Evolutionary conservation across 2,888 invertebrate genomes (phyloP), one percentile per base, ranked within the genome.

Genomic region (Zhengitettix transpicula): DNA sequence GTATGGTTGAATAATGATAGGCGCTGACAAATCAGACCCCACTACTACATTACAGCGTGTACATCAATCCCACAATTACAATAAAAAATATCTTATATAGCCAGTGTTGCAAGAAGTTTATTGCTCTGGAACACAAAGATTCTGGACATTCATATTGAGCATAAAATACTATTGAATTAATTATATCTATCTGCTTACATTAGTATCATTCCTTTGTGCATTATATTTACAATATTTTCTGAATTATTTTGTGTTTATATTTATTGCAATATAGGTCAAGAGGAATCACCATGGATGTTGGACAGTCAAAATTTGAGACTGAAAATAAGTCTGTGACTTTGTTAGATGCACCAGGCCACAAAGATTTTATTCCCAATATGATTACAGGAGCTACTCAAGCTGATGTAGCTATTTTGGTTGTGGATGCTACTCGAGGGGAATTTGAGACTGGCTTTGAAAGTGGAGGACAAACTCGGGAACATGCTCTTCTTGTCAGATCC

Each of bases 321-420:
- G 81, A 84, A 59, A 82, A 83, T 3, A 93, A 93, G 75, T 71
- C 72, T 12, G 83, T 91, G 0, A 88, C 87, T 0, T 75, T 99
- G 55, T 76, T 99, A 60, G 99, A 99, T 79, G 97, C 99, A 41
- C 99, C 99, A 0, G 99, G 99, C 0, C 99, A 99, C 73, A 95
- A 92, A 71, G 99, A 99, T 73, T 99, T 99, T 70, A 98, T 99
- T 70, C 98, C 99, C 1, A 98, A 99, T 69, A 99, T 99, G 98
- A 99, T 99, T 66, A 91, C 90, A 14, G 98, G 98, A 15, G 96
- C 98, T 1, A 91, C 95, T 0, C 97, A 98, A 74, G 99, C 99
- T 2, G 99, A 99, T 76, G 97, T 94, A 1, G 97, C 96, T 14
- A 77, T 99, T 42, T 75, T 99, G 28, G 98, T 99, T 0, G 90